Percentiles rank a stretch among this genome's conserved stretches.
These are phyloP conservation scores for Nothobranchius furzeri DNA, from an alignment of 2,113 vertebrate genomes.

Conservation along the genomic window DNA sequence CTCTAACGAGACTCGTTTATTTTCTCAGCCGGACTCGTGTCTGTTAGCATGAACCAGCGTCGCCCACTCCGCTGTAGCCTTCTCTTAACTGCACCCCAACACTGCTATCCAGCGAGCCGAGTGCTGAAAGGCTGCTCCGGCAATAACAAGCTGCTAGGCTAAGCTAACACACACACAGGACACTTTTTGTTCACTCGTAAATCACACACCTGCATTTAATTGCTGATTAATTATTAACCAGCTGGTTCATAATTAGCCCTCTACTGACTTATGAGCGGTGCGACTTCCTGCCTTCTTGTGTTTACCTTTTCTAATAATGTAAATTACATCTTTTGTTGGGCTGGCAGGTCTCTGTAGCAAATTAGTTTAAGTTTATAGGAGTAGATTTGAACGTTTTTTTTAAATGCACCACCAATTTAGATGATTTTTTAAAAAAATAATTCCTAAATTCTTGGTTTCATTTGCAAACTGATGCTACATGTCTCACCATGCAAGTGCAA, in stretches of 20 bases:
- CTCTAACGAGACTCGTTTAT: background rate
- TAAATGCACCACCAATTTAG: background rate
- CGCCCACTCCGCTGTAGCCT: constrained; percentile 18
- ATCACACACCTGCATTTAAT: constrained; percentile 17
- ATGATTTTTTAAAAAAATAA: background rate
- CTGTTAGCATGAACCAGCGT: constrained; percentile 34
- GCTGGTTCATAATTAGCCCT: background rate
- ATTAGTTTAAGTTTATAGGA: background rate
- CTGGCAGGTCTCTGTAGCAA: background rate
- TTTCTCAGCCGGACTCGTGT: background rate
- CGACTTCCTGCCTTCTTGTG: too few species aligned
- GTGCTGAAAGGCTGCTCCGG: constrained; percentile 69
- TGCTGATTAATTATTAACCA: background rate
- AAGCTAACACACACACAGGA: constrained; percentile 47
- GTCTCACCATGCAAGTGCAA: constrained; percentile 32
- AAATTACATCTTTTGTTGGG: constrained; percentile 30
- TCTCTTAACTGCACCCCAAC: constrained; percentile 7
- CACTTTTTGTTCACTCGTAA: constrained; percentile 30
- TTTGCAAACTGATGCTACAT: constrained; percentile 14
- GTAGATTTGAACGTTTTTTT: background rate
- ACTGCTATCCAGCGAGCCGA: constrained; percentile 65
- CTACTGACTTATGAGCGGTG: too few species aligned
- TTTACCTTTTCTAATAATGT: constrained; percentile 46
- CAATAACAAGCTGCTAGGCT: constrained; percentile 42
- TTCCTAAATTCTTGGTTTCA: background rate